Base-by-base conservation (phyloP, 2,113 vertebrate genomes). In the Cavia aperea region DNA sequence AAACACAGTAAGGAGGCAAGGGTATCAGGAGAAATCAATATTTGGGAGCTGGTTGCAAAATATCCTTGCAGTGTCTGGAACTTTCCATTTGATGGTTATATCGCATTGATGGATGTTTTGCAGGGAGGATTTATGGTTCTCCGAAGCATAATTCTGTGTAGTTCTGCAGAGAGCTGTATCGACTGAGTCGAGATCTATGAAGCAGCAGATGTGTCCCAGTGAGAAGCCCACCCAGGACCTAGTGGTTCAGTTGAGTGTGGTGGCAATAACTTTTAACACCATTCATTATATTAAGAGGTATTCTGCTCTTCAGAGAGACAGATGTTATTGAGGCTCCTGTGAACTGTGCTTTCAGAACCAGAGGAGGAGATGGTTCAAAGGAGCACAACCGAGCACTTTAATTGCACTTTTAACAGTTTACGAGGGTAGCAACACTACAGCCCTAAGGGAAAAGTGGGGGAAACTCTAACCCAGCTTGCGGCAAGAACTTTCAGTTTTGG, bases 341-440 rank as follows among this genome's bases (percentile, higher is more conserved):
- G 46, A 86, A 51, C 60, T 51, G 2, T 21, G 29, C 68, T 43
- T 93, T 92, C 81, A 54, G 60, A 94, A 63, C 21, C n/a, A 11
- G 63, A 92, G 36, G 31, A 51, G 78, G 1, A 33, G 54, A 5
- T 19, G 13, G 46, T 84, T 93, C 86, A 66, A 72, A 73, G 26
- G 54, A 94, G 78, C 83, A 77, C 54, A 51, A 16, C 18, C 14
- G 56, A 96, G 86, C 96, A 95, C 94, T 95, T 95, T 93, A 94
- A 72, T 7, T 31, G 8, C 51, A 78, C 60, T 60, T 63, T 77
- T 81, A 75, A 77, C 92, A 88, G 91, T 94, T 96, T 95, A 95
- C 96, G 81, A 51, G 66, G 36, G 29, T 94, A 81, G 63, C 81
- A 68, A 89, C 86, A 92, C 95, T 90, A n/a, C 39, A 36, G 56